Percentiles rank a stretch among this genome's conserved stretches.
phyloP scores from a whole-genome alignment of 2,888 invertebrate species.

The Scaptomyza cyrtandrae region DNA sequence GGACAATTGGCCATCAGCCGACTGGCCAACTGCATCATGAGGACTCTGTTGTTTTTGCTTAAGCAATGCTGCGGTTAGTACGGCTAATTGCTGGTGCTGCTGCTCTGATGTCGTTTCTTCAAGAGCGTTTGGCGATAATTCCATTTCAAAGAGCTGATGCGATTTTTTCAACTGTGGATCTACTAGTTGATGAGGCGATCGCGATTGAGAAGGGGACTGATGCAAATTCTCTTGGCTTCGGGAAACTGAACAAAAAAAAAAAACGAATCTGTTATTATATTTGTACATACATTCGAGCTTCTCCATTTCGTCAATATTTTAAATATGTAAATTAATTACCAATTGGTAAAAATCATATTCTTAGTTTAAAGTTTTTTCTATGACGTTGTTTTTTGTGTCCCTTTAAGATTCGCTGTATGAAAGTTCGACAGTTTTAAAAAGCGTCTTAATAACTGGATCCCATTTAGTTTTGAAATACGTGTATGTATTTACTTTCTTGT shows the following conservation, averaged over 20 bases:
- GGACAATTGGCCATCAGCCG: conserved; percentile 45
- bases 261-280: too few species aligned
- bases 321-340: too few species aligned
- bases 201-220: conserved; percentile 5
- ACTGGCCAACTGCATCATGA: conserved; percentile 10
- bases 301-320: too few species aligned
- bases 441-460: too few species aligned
- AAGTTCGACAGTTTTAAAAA: too few species aligned
- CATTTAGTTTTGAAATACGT: too few species aligned
- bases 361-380: too few species aligned
- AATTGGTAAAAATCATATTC: too few species aligned
- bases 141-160: neutral
- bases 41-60: conserved; percentile 65
- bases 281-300: too few species aligned
- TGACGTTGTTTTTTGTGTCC: too few species aligned
- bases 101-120: conserved; percentile 40
- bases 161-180: conserved; percentile 37
- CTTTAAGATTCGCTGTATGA: too few species aligned
- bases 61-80: conserved; percentile 65
- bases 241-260: conserved; percentile 13
- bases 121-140: conserved; percentile 29
- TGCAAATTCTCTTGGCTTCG: conserved; percentile 21
- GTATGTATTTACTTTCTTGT: too few species aligned
- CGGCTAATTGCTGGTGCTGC: conserved; percentile 64
- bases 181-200: conserved; percentile 22